Evolutionary conservation across 1,140 invertebrate genomes (phyloP).

Genomic region (Calycopis cecrops): DNA sequence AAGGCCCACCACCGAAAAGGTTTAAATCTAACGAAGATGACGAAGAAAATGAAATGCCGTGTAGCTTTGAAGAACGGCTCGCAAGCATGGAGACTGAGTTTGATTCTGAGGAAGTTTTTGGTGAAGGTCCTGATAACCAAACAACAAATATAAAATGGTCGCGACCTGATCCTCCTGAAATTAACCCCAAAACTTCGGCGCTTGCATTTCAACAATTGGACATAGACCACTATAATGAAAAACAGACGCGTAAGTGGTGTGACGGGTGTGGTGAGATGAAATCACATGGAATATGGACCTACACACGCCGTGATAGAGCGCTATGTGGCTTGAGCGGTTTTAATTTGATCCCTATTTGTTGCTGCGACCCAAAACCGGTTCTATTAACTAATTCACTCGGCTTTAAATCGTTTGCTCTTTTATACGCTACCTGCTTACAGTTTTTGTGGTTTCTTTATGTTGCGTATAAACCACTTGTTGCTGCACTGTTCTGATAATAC

Average conservation of each 20-base stretch:
- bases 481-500: no score
- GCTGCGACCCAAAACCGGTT: constrained; percentile 53
- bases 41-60: constrained; percentile 73
- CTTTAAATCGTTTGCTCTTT: constrained; percentile 53
- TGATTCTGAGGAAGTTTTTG: constrained; percentile 68
- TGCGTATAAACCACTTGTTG: constrained; percentile 69
- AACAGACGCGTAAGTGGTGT: constrained; percentile 62
- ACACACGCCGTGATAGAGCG: constrained; percentile 36
- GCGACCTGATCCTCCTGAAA: constrained; percentile 80
- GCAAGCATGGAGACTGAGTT: constrained; percentile 77
- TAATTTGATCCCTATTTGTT: constrained; percentile 32
- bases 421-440: constrained; percentile 59
- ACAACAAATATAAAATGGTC: constrained; percentile 80
- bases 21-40: constrained; percentile 68
- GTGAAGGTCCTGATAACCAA: constrained; percentile 82
- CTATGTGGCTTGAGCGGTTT: constrained; percentile 32
- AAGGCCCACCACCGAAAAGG: constrained; percentile 56
- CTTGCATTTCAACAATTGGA: constrained; percentile 94
- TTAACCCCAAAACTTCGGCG: constrained; percentile 81
- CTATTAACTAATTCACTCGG: constrained; percentile 55
- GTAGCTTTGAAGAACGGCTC: constrained; percentile 78
- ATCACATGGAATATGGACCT: constrained; percentile 30
- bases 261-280: constrained; percentile 43
- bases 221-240: constrained; percentile 92
- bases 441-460: constrained; percentile 69